A percentile compares a stretch with the other conserved stretches of the same genome.
Conservation (phyloP, 2,113 vertebrate species). For the Embiotoca jacksoni region DNA sequence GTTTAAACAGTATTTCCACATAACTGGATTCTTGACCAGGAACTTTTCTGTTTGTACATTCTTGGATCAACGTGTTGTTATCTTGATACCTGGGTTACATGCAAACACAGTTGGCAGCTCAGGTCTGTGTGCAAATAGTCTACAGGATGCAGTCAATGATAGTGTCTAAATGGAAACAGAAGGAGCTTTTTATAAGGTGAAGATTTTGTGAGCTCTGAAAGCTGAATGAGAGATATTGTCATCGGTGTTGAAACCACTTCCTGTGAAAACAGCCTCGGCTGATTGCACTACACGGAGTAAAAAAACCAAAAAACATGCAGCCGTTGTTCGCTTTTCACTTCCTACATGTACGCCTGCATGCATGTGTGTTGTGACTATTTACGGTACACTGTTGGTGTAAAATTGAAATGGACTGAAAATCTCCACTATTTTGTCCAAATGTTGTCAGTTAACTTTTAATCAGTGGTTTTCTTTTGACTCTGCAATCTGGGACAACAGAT, state of each 20-base stretch:
- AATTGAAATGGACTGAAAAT: not conserved
- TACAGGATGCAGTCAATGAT: not conserved
- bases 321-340: constrained; percentile 57
- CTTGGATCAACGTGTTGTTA: not conserved
- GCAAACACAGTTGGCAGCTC: not conserved
- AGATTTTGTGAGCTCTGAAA: constrained; percentile 46
- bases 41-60: not conserved
- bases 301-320: constrained; percentile 30
- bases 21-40: not conserved
- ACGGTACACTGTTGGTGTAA: not conserved
- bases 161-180: not conserved
- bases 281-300: constrained; percentile 35
- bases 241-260: constrained; percentile 72
- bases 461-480: not conserved
- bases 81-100: not conserved
- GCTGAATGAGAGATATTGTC: constrained; percentile 68
- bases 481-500: not conserved
- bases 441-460: not conserved
- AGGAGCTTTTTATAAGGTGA: constrained; percentile 7
- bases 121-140: not conserved
- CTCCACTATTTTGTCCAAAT: constrained; percentile 4
- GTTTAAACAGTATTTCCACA: not conserved
- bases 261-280: constrained; percentile 62
- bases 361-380: not conserved
- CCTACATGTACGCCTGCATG: constrained; percentile 15